Base-by-base conservation (phyloP, 1,140 invertebrate species). In the Lepidostoma basale region DNA sequence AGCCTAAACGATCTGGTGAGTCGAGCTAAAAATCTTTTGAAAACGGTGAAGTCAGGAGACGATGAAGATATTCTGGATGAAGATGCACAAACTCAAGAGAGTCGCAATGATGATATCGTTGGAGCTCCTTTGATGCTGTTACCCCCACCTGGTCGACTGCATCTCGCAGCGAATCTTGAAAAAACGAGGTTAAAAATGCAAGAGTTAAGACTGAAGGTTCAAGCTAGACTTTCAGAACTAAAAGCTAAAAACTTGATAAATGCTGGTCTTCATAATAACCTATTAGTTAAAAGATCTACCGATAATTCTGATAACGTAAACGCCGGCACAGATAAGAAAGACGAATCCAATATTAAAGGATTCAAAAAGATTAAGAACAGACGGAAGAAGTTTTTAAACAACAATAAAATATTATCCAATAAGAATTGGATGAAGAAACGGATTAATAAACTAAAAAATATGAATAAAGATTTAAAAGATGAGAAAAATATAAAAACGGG, bases 111-210 rank as follows among this genome's bases (percentile, higher is more conserved):
- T 16, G 20, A 42, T 12, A n/a, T 28, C 16, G n/a, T 60, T n/a
- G 22, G 40, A 42, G 25, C 58, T 26, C 39, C 58, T 26, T n/a
- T 45, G 3, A 23, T 12, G 14, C 25, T 20, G 12, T 3, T 62
- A 4, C 42, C 33, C n/a, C 36, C 16, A 4, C 23, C 16, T 2
- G 18, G 42, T 9, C 20, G 49, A 23, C 12, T 44, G 2, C 25
- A 62, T 5, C 22, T 58, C 14, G 47, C 49, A 40, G 39, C 33
- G 12, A 30, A 67, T 42, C 39, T 72, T 33, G 39, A 58, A 39
- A 72, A 62, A 36, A 68, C 62, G 44, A 26, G 67, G 8, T 12
- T 62, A 10, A 72, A 63, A 66, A 49, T 72, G 26, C 56, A 67
- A 16, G 39, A 72, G 5, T 18, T 72, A 22, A 40, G 67, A 45